Evolutionary conservation across 2,113 vertebrate species (phyloP), one percentile per base, ranked within the genome.

Genomic region (Mobula hypostoma): DNA sequence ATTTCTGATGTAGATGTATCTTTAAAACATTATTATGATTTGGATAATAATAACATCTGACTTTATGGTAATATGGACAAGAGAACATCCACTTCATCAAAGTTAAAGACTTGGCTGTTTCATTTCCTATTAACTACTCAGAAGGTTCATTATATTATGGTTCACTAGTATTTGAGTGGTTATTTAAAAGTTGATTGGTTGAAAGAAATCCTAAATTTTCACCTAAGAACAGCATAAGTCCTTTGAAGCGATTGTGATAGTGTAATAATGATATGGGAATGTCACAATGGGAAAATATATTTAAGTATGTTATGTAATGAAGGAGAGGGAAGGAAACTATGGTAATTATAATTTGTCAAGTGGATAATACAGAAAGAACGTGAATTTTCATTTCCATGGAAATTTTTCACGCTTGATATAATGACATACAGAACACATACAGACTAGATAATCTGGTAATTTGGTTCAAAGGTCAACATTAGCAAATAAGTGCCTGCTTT

Each of bases 211-310:
- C 17, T 70, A 7, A 92, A 92, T 72, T 92, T 92, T 91, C 61
- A 68, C 61, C 87, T 91, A 63, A 68, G 4, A 66, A 15, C 87
- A 36, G 61, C 17, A 63, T 66, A 17, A 48, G 24, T 68, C n/a
- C 36, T 63, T 91, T 68, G 87, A 85, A 48, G 48, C 66, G 15
- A 80, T 14, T 27, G 19, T 80, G 78, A 36, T 36, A 91, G 66
- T 32, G 6, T 91, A 68, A 32, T 68, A 91, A 91, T 91, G n/a
- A 63, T 68, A 17, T 68, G 66, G 87, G n/a, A 91, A 91, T 68
- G 6, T 66, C 27, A 66, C 87, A 91, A 91, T 66, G 87, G 63
- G n/a, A 91, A 68, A 91, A 91, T 91, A 91, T 36, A 12, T 91
- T 63, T 3, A 68, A 29, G 1, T 68, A 91, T 14, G 32, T 63